Conservation (phyloP, 2,797 vertebrate species). For the Linurgus olivaceus region DNA sequence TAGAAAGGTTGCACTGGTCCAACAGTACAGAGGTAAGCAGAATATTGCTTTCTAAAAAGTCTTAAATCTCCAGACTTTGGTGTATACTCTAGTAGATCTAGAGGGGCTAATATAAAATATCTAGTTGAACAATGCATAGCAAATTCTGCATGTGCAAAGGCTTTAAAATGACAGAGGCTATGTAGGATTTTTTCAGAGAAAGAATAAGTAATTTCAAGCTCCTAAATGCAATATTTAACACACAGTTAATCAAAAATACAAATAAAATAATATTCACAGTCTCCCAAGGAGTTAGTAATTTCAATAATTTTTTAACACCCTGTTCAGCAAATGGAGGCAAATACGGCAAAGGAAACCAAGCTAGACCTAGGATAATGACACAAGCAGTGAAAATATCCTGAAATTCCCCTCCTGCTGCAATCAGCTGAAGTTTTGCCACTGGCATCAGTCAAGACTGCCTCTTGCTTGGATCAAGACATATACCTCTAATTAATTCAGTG, state of each 20-base stretch:
- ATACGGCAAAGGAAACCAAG: neutral
- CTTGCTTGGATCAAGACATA: neutral
- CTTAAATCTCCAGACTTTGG: neutral
- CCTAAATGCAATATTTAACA: neutral
- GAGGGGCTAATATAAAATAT: neutral
- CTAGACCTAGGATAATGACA: neutral
- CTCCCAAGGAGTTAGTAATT: neutral
- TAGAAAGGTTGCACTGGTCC: neutral
- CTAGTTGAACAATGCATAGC: rapidly evolving
- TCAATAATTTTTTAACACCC: neutral
- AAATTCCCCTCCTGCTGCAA: neutral
- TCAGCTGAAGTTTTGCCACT: neutral
- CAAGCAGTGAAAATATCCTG: neutral
- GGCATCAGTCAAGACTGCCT: neutral
- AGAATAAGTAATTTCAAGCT: neutral
- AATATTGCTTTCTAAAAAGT: neutral
- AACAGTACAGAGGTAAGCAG: neutral
- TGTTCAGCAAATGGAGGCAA: neutral
- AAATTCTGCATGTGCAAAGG: neutral
- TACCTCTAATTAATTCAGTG: neutral
- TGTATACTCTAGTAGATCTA: neutral
- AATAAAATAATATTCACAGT: neutral
- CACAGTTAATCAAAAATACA: neutral
- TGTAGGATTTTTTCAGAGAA: neutral
- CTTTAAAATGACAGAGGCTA: neutral